phyloP scores from a whole-genome alignment of 1,140 invertebrate genomes.

The Gryllus bimaculatus region DNA sequence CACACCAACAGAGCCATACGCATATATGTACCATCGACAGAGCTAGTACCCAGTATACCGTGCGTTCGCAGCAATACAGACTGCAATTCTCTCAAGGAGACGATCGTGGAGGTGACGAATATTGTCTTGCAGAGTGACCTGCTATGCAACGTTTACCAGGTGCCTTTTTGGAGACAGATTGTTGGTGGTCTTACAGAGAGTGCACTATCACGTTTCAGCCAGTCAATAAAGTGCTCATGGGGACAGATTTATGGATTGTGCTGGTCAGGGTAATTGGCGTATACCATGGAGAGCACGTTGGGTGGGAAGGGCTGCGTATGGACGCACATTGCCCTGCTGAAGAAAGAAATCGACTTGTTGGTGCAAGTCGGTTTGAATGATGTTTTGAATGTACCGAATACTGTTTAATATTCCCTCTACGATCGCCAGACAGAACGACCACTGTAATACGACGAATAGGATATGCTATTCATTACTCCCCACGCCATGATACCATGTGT shows the following conservation, averaged over 20 bases:
- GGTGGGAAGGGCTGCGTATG: neutral
- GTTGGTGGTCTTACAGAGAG: neutral
- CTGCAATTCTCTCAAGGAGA: neutral
- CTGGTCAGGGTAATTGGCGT: neutral
- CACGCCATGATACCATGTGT: neutral
- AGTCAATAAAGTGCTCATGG: neutral
- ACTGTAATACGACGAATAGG: neutral
- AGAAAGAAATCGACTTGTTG: neutral
- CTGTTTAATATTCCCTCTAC: conserved; percentile 4
- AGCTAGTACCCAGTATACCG: no score
- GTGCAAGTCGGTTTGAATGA: neutral
- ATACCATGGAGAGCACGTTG: conserved; percentile 8
- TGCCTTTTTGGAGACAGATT: neutral
- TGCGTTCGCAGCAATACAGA: neutral
- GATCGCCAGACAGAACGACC: neutral
- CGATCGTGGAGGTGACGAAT: conserved; percentile 6
- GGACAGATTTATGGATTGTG: conserved; percentile 11
- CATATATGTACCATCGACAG: no score
- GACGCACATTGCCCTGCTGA: conserved; percentile 6
- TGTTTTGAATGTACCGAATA: neutral
- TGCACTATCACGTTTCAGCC: neutral
- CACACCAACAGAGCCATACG: no score
- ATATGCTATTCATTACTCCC: neutral
- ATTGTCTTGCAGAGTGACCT: neutral
- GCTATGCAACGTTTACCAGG: neutral